Conservation (phyloP, 2,797 vertebrate genomes). For the Anisognathus igniventris region DNA sequence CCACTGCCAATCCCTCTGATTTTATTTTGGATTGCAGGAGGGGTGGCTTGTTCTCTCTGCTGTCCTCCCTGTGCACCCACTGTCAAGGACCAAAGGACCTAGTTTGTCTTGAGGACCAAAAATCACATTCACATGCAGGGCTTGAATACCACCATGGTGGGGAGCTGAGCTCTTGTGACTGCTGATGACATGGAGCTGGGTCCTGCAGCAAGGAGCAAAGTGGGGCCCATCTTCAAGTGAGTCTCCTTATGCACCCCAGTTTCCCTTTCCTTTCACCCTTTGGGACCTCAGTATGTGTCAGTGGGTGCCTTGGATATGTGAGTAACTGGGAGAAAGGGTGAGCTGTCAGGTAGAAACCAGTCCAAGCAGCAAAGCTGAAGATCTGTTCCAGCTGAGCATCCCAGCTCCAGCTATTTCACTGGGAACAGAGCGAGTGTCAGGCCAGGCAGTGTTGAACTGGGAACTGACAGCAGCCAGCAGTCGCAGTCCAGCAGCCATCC, state of each 20-base stretch:
- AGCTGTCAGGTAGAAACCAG: neutral
- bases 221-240: neutral
- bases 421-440: neutral
- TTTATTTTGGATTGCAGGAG: neutral
- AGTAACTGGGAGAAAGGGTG: neutral
- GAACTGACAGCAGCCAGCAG: neutral
- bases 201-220: neutral
- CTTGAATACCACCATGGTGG: neutral
- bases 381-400: neutral
- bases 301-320: neutral
- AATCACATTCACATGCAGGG: neutral
- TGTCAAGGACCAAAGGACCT: neutral
- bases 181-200: neutral
- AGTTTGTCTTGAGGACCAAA: neutral
- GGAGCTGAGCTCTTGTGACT: neutral
- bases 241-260: neutral
- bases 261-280: neutral
- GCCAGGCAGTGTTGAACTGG: neutral
- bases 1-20: neutral
- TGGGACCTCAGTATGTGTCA: neutral
- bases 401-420: neutral
- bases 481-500: neutral
- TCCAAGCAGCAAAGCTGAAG: neutral
- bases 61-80: neutral
- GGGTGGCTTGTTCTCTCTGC: neutral